Evolutionary conservation across 1,140 invertebrate species (phyloP).

Genomic region (Drosophila ohnishii): DNA sequence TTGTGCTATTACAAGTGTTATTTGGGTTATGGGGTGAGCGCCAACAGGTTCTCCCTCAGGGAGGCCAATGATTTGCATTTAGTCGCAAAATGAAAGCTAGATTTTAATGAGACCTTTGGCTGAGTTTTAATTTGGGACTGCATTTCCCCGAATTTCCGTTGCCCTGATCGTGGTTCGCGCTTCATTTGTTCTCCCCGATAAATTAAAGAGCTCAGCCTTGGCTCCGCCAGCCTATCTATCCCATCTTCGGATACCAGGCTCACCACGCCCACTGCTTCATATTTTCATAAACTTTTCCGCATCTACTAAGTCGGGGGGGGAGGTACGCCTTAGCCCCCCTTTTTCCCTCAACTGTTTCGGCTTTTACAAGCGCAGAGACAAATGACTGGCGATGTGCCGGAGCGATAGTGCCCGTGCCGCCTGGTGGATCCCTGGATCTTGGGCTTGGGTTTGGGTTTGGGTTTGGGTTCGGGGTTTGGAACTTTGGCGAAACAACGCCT

Average conservation of each 20-base stretch:
- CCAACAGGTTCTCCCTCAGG: slow-evolving; percentile 18
- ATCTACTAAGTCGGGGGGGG: slow-evolving; percentile 51
- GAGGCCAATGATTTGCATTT: slow-evolving; percentile 52
- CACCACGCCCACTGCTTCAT: slow-evolving; percentile 69
- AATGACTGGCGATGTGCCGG: slow-evolving; percentile 66
- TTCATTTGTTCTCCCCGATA: slow-evolving; percentile 46
- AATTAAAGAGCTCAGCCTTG: slow-evolving; percentile 52
- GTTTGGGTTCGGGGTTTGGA: slow-evolving; percentile 1
- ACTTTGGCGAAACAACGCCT: slow-evolving; percentile 57
- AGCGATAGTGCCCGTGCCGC: slow-evolving; percentile 42
- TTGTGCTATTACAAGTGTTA: slow-evolving; percentile 56
- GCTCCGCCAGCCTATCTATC: slow-evolving; percentile 27
- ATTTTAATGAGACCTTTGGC: slow-evolving; percentile 26
- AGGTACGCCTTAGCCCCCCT: slow-evolving; percentile 1
- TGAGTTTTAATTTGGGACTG: slow-evolving; percentile 19
- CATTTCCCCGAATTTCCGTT: slow-evolving; percentile 23
- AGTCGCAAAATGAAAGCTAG: slow-evolving; percentile 16
- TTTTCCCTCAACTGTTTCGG: slow-evolving; percentile 13
- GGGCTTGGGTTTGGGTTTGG: slow-evolving; percentile 1
- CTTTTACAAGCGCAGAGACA: slow-evolving; percentile 78
- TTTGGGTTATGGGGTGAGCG: slow-evolving; percentile 58
- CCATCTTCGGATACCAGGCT: slow-evolving; percentile 19
- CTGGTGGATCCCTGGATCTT: slow-evolving; percentile 32
- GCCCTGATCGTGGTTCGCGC: background rate
- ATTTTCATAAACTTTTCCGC: slow-evolving; percentile 60